These are phyloP conservation scores for Platysternon megacephalum DNA, from an alignment of 2,113 vertebrate species.

Conservation along the genomic window DNA sequence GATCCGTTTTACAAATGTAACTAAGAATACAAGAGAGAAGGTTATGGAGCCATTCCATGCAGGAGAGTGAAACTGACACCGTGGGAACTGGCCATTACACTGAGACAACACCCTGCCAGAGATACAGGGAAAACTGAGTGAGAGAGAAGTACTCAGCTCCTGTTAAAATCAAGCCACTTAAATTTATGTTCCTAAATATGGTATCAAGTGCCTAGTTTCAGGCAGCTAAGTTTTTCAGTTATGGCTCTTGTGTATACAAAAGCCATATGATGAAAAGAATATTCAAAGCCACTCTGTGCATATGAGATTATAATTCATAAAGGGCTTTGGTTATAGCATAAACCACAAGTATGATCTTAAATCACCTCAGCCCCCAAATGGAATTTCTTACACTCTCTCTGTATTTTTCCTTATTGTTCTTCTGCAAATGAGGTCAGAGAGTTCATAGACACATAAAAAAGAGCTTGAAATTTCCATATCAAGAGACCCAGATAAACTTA, in stretches of 20 bases:
- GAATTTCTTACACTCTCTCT: neutral
- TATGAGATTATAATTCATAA: neutral
- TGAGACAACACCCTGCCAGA: neutral
- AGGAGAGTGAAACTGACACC: neutral
- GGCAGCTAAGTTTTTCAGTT: neutral
- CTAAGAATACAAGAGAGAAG: fast-evolving
- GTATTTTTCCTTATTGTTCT: neutral
- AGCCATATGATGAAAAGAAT: neutral
- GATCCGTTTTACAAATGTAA: neutral
- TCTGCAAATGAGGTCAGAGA: neutral
- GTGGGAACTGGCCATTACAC: neutral
- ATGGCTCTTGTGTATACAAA: neutral
- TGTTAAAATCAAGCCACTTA: neutral
- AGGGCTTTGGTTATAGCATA: neutral
- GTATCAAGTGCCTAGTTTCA: neutral
- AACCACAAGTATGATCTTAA: neutral
- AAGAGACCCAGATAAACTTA: neutral
- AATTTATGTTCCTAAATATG: neutral
- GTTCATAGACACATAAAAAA: neutral
- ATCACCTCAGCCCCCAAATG: neutral
- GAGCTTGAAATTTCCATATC: fast-evolving
- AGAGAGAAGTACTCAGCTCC: neutral
- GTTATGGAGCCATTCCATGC: fast-evolving
- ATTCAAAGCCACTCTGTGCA: neutral
- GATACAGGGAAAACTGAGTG: neutral